Evolutionary conservation across 2,113 vertebrate species (phyloP), one percentile per base, ranked within the genome.

Genomic region (Ophiodon elongatus): DNA sequence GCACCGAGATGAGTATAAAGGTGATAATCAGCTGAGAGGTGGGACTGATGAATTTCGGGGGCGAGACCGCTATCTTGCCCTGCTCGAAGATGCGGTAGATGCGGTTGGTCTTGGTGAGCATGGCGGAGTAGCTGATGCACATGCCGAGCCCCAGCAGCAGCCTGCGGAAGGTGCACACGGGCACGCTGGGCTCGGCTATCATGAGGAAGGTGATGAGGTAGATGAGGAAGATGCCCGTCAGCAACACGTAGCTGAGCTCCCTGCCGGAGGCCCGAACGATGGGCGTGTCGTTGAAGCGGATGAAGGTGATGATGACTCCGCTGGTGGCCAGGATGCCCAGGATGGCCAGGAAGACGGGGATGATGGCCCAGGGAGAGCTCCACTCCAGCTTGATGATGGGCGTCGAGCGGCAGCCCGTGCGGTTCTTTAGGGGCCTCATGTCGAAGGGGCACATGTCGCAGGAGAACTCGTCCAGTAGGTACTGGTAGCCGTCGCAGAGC

Each of bases 71-170:
- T 25, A 95, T 95, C 81, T 97, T 96, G 62, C 96, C 96, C 87
- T 96, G 95, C 79, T 97, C 96, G 56, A 97, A 97, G 94, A 97
- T 97, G 7, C 96, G 95, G 89, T 97, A 97, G 89, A 97, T 97
- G 23, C 96, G 93, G 86, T 97, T 97, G 69, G 96, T 97, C 91
- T 97, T 97, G 74, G 96, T 97, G 59, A 97, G 92, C 92, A 97
- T 95, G 21, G 96, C 96, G 0, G 96, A 82, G 29, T 97, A 96
- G 89, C 94, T 96, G 83, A 97, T 94, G 89, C 92, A 94, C 93
- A 95, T 94, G 43, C 96, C 95, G 2, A 95, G 90, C 0, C 96
- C 96, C 31, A 95, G 83, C 79, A 96, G 92, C 60, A 96, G 89
- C 5, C 97, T 64, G 4, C 96, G 92, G 33, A 96, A 91, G 27